Base-by-base conservation (phyloP, 1,140 invertebrate genomes). In the Zaprionus taronus region DNA sequence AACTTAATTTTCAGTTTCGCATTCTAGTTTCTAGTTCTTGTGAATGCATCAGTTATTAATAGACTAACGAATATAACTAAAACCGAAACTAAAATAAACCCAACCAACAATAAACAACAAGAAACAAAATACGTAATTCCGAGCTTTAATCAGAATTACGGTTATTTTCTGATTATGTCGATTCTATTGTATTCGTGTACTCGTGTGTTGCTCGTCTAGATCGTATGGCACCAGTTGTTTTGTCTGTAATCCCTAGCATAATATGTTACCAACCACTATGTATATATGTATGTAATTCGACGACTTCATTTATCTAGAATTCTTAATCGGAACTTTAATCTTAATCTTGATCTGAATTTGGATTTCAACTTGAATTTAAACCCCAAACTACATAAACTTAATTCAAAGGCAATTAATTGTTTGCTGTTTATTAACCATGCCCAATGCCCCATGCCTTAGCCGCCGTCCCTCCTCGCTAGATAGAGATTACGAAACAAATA, bases 201-300 rank as follows among this genome's bases (percentile, higher is more conserved):
- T 56, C 24, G 55, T 47, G 26, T 68, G 57, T 70, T 63, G 65
- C 72, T 74, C 57, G 72, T 74, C 58, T 69, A 56, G 38, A 36
- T 71, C 31, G 49, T 63, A n/a, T 64, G 47, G 44, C 64, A 67
- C 53, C 24, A 17, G 7, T 47, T 66, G 53, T 51, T 69, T 34
- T 24, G 47, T 72, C 26, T 67, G 55, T 67, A 72, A 58, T 62
- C 14, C 51, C 31, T 53, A 74, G 26, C 28, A 47, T 47, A 69
- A 58, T 58, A 34, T 34, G 9, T 34, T 34, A 58, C 17, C 44
- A 60, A 69, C 31, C 72, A 74, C 49, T 62, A 74, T 74, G 72
- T 74, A 69, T 74, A 74, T 74, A 74, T 74, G 66, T 69, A 69
- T 74, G 51, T 63, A 70, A 70, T 63, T 55, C 72, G 31, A 74